These are phyloP conservation scores for Alosa alosa DNA, from an alignment of 2,113 vertebrate species.

Conservation along the genomic window DNA sequence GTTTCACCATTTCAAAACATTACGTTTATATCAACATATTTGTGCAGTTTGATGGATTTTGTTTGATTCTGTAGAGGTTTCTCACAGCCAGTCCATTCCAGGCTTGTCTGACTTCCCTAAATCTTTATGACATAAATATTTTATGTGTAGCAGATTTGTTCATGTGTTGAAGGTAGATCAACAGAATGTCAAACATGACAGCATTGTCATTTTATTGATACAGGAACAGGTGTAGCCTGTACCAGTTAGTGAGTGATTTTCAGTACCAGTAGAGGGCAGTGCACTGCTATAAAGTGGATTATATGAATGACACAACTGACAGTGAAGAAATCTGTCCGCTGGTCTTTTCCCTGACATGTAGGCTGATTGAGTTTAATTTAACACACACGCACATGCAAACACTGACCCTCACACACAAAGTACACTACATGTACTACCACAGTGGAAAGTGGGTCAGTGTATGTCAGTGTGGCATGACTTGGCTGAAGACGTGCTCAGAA, in stretches of 20 bases:
- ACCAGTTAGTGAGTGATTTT: not conserved
- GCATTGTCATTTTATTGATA: not conserved
- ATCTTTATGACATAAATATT: not conserved
- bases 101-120: not conserved
- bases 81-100: not conserved
- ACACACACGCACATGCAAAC: no score
- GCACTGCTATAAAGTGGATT: constrained; percentile 42
- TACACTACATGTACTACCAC: no score
- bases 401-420: no score
- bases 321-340: not conserved
- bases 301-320: not conserved
- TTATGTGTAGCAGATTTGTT: not conserved
- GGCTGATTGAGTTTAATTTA: not conserved
- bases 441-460: no score
- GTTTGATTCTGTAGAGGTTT: not conserved
- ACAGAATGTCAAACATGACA: not conserved
- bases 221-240: not conserved
- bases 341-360: not conserved
- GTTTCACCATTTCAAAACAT: not conserved
- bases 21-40: not conserved
- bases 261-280: constrained; percentile 59
- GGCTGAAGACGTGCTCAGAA: no score
- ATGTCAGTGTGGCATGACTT: no score
- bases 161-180: not conserved
- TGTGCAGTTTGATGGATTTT: not conserved